Percentiles rank a stretch among this genome's conserved stretches.
Evolutionary conservation across 2,888 invertebrate species (phyloP).

Genomic region (Lycophotia porphyrea): DNA sequence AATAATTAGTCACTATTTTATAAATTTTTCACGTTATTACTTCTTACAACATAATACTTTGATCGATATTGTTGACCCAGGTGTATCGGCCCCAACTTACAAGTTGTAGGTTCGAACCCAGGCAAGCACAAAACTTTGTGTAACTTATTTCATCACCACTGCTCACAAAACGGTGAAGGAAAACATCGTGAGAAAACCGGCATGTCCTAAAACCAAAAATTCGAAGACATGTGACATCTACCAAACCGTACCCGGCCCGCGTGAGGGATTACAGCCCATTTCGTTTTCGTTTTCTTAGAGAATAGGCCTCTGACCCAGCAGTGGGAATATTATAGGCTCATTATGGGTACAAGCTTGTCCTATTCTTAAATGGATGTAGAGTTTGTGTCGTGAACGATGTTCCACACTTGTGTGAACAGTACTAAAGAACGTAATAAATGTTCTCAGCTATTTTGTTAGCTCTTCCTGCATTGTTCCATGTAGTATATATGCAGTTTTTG

Average conservation of each 20-base stretch:
- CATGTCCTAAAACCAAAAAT: neutral
- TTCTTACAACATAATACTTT: neutral
- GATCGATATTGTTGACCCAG: neutral
- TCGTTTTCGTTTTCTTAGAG: neutral
- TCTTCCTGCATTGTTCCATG: slow-evolving; percentile 42
- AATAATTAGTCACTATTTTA: too few species aligned
- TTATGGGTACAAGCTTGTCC: too few species aligned
- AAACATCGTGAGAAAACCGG: neutral
- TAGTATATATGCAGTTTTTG: slow-evolving; percentile 15
- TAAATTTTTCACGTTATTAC: too few species aligned
- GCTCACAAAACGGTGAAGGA: neutral
- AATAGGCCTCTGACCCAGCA: neutral
- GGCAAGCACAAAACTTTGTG: neutral
- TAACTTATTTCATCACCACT: neutral
- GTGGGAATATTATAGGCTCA: neutral
- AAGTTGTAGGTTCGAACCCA: neutral
- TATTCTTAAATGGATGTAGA: neutral
- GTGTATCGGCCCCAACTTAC: neutral
- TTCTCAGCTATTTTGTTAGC: slow-evolving; percentile 52
- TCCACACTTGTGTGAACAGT: slow-evolving; percentile 25
- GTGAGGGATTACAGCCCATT: neutral
- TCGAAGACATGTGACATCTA: neutral
- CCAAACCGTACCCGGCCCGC: neutral
- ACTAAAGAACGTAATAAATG: slow-evolving; percentile 30
- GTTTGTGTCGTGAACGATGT: neutral